Percentiles rank a stretch among this genome's conserved stretches.
These are phyloP conservation scores for Equus przewalskii DNA, from an alignment of 2,113 vertebrate species.

Conservation along the genomic window DNA sequence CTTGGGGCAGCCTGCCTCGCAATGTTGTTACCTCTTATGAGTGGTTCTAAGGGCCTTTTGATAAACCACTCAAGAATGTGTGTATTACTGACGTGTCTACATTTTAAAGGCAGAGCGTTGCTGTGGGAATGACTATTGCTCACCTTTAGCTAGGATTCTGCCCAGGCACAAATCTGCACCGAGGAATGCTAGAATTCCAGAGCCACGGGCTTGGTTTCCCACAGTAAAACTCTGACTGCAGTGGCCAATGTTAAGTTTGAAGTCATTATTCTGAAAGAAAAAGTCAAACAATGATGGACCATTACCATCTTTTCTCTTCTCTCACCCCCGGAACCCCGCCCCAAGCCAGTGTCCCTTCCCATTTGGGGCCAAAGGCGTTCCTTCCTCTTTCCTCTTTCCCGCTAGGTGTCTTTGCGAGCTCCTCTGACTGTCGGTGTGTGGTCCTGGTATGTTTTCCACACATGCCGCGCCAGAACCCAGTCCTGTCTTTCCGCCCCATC, in stretches of 20 bases:
- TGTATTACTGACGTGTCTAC: neutral
- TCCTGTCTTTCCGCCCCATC: neutral
- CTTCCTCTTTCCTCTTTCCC: neutral
- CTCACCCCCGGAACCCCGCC: neutral
- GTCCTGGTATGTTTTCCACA: neutral
- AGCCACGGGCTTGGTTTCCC: neutral
- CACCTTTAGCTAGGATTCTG: neutral
- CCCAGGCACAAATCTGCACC: neutral
- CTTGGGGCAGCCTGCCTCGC: neutral
- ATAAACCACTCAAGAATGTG: constrained; percentile 3
- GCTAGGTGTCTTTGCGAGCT: neutral
- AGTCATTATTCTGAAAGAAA: neutral
- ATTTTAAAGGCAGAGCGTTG: neutral
- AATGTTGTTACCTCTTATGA: neutral
- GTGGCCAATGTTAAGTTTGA: neutral
- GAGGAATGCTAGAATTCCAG: neutral
- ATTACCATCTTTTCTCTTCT: neutral
- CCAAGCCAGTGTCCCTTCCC: neutral
- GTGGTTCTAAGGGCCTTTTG: constrained; percentile 38
- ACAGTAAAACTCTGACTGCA: neutral
- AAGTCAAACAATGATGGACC: neutral
- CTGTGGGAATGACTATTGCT: neutral
- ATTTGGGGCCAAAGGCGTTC: neutral
- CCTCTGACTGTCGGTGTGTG: neutral
- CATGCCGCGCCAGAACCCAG: neutral